Conservation (phyloP, 2,888 invertebrate species). For the Fissipunctia ypsillon region DNA sequence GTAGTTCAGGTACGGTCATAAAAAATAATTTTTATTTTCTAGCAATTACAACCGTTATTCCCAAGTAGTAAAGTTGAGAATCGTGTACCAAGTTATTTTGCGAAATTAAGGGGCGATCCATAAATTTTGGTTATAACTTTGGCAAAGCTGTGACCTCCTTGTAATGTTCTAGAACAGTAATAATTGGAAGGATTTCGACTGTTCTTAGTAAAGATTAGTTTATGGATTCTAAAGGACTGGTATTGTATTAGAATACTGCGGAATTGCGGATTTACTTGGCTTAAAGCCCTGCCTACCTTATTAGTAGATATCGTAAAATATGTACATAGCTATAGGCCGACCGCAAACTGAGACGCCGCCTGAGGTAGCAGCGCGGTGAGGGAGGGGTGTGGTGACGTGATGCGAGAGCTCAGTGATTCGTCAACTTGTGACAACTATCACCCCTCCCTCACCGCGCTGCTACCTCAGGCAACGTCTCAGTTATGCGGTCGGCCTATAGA, state of each 20-base stretch:
- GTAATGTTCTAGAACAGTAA: slow-evolving; percentile 21
- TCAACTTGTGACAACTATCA: too few species aligned
- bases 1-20: slow-evolving; percentile 54
- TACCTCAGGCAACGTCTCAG: too few species aligned
- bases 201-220: slow-evolving; percentile 33
- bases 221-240: not conserved
- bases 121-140: slow-evolving; percentile 45
- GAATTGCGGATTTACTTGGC: not conserved
- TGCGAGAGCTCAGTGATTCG: too few species aligned
- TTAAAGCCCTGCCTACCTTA: not conserved
- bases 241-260: slow-evolving; percentile 12
- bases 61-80: slow-evolving; percentile 21
- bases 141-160: slow-evolving; percentile 24
- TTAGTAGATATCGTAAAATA: not conserved
- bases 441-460: too few species aligned
- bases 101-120: slow-evolving; percentile 14
- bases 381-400: too few species aligned
- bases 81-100: slow-evolving; percentile 21
- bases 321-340: too few species aligned
- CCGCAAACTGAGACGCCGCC: too few species aligned
- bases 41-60: not conserved
- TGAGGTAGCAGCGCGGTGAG: too few species aligned
- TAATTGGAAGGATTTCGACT: slow-evolving; percentile 34
- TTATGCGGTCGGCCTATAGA: too few species aligned
- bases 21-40: slow-evolving; percentile 36